Base-by-base conservation (phyloP, 2,797 vertebrate genomes). In the Poeciliopsis presidionis region DNA sequence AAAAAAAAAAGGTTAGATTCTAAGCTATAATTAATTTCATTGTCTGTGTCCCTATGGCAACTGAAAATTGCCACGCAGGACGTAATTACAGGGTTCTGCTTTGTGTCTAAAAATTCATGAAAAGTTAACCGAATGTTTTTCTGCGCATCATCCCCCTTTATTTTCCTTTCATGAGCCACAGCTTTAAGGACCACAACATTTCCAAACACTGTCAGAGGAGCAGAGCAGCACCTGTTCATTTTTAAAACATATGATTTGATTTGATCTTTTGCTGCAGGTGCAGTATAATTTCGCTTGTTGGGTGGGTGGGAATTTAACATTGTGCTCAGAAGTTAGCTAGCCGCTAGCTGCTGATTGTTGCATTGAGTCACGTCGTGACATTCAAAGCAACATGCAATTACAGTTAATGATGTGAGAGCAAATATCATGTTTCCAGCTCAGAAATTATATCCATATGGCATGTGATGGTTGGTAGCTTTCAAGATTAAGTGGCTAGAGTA, bases 11-110 rank as follows among this genome's bases (percentile, higher is more conserved):
- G 43, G 61, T 41, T 51, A 33, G 82, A 76, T 36, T 49, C 72
- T 36, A 18, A n/a, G 49, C 39, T 71, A 72, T 86, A 88, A 89
- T 86, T 89, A 80, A 89, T 77, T 89, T 73, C 63, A 73, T 85
- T 87, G 87, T 88, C 85, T 77, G 65, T 55, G 81, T 95, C 81
- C 65, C 93, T 75, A 92, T 94, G 83, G 88, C 90, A 94, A 94
- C 93, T 77, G 47, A 47, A 86, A 88, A 91, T 92, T 76, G 75
- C 74, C 51, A 80, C 43, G 49, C 74, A 83, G 77, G 81, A 73
- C 61, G 61, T 89, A 88, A 94, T 94, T 79, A 89, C 49, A 81
- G 78, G 80, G 5, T 91, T 76, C 73, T 73, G 81, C 55, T 85
- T 53, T 70, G 73, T 63, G 49, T 80, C 77, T 71, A 82, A 83